phyloP scores from a whole-genome alignment of 2,888 invertebrate genomes.

The Cerceris rybyensis region DNA sequence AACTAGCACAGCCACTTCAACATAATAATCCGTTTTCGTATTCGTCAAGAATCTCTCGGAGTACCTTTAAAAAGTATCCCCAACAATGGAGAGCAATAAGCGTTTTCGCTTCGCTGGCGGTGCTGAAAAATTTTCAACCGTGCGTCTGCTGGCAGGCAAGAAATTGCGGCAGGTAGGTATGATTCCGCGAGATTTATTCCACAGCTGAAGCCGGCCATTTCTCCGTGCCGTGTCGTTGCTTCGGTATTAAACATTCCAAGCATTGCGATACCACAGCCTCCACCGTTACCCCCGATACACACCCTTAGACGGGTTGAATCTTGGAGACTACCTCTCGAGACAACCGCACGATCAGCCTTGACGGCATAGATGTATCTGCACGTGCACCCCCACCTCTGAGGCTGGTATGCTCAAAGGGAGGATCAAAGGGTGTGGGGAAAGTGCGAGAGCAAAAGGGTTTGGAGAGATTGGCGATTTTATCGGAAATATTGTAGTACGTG shows the following conservation, averaged over 20 bases:
- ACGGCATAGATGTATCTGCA: conserved; percentile 8
- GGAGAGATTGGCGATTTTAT: conserved; percentile 25
- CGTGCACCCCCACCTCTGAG: not conserved
- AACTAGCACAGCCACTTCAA: no score
- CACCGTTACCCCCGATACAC: conserved; percentile 48
- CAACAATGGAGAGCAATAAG: conserved; percentile 50
- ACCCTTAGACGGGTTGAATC: conserved; percentile 18
- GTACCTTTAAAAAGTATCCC: not conserved
- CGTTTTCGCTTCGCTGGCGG: conserved; percentile 29
- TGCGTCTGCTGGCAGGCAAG: conserved; percentile 50
- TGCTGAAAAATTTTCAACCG: conserved; percentile 53
- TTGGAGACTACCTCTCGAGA: conserved; percentile 25
- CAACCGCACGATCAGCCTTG: conserved; percentile 23
- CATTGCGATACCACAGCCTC: conserved; percentile 68
- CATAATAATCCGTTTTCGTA: no score
- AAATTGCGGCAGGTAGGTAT: conserved; percentile 61
- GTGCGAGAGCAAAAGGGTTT: conserved; percentile 21
- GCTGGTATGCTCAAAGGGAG: conserved; percentile 3
- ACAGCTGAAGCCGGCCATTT: conserved; percentile 73
- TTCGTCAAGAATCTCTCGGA: no score
- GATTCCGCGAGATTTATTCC: conserved; percentile 75
- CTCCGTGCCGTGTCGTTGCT: conserved; percentile 74
- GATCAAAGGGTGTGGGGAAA: conserved; percentile 1
- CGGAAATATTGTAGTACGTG: no score
- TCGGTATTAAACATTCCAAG: conserved; percentile 79